Conservation (phyloP, 2,888 invertebrate species). For the Drosophila anomalata region DNA sequence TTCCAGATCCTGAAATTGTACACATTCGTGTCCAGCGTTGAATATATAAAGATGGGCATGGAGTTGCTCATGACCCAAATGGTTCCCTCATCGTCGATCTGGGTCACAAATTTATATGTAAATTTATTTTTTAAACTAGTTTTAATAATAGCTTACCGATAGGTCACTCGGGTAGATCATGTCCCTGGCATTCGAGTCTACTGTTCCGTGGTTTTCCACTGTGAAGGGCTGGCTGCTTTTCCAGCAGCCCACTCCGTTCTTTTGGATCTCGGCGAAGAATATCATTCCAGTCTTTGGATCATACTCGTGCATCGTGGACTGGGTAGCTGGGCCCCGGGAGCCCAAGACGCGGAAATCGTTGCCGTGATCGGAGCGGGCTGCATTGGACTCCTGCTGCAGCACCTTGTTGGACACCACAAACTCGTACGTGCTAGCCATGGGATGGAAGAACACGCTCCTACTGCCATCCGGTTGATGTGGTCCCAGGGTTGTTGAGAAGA, state of each 20-base stretch:
- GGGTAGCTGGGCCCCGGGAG: conserved; percentile 87
- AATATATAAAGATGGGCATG: conserved; percentile 88
- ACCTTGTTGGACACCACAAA: conserved; percentile 88
- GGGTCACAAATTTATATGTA: conserved; percentile 19
- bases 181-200: conserved; percentile 86
- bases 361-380: conserved; percentile 85
- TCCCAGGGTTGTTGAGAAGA: conserved; percentile 89
- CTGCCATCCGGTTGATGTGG: conserved; percentile 85
- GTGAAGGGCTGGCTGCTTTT: conserved; percentile 85
- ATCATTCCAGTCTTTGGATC: conserved; percentile 87
- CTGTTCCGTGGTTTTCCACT: conserved; percentile 85
- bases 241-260: conserved; percentile 91
- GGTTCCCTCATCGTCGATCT: conserved; percentile 87
- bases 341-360: conserved; percentile 87
- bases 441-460: conserved; percentile 90
- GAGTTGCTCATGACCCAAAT: conserved; percentile 89
- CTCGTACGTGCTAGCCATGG: conserved; percentile 89
- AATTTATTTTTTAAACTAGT: background rate
- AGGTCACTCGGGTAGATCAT: conserved; percentile 90
- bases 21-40: conserved; percentile 86
- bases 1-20: conserved; percentile 88
- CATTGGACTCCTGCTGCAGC: conserved; percentile 85
- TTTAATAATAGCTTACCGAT: conserved; percentile 76
- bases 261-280: conserved; percentile 89
- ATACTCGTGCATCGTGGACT: conserved; percentile 89